Conservation (phyloP, 2,797 vertebrate genomes). For the Acipenser oxyrinchus region DNA sequence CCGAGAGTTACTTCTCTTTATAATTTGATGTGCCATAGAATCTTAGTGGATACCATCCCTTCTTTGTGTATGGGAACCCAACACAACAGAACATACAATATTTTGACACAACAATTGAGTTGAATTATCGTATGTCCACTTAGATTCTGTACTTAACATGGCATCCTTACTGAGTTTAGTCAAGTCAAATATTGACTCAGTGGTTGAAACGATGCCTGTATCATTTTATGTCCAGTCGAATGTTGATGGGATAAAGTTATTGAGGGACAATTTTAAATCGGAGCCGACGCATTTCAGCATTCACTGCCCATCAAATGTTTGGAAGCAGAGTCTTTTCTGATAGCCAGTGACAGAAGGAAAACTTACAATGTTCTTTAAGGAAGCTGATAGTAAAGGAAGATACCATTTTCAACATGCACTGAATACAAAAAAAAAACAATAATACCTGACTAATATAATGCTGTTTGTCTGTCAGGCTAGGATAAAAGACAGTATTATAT, state of each 20-base stretch:
- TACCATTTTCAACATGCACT: not conserved
- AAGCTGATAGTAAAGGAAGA: slow-evolving; percentile 11
- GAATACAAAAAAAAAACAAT: not conserved
- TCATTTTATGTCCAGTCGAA: slow-evolving; percentile 11
- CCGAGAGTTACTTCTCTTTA: too few species aligned
- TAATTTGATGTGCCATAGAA: too few species aligned
- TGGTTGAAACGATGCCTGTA: slow-evolving; percentile 11
- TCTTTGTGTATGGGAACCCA: too few species aligned
- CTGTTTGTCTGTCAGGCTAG: slow-evolving; percentile 7
- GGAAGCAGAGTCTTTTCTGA: slow-evolving; percentile 2
- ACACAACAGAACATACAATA: not conserved
- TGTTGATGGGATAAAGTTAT: slow-evolving; percentile 17
- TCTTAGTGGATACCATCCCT: too few species aligned
- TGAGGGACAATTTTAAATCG: slow-evolving; percentile 13
- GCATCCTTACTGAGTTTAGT: slow-evolving; percentile 15
- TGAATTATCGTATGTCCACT: not conserved
- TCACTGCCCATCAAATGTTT: not conserved
- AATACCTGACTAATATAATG: not conserved
- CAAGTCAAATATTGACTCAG: slow-evolving; percentile 9
- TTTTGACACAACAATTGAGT: not conserved
- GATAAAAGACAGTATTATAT: slow-evolving; percentile 6
- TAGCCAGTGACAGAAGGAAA: slow-evolving; percentile 17
- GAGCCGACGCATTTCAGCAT: not conserved
- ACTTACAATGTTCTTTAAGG: slow-evolving; percentile 17
- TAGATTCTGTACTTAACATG: slow-evolving; percentile 1